phyloP scores from a whole-genome alignment of 2,888 invertebrate species.

The Pimpla rufipes region DNA sequence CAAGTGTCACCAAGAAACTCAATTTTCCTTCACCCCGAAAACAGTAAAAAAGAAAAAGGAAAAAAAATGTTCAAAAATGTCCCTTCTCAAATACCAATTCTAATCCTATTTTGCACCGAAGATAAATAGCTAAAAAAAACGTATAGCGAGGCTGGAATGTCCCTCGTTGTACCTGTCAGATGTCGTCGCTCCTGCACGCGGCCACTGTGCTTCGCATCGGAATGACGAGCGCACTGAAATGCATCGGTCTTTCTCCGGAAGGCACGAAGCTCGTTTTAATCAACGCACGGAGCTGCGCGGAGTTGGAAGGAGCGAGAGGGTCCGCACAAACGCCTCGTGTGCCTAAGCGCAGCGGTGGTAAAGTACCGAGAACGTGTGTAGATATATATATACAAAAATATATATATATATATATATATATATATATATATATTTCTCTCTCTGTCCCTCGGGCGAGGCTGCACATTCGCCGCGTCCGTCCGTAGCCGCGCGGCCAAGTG shows the following conservation, averaged over 20 bases:
- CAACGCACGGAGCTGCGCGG: conserved; percentile 46
- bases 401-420: not conserved
- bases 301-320: conserved; percentile 16
- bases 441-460: conserved; percentile 42
- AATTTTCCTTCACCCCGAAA: too few relatives aligned
- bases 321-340: not conserved
- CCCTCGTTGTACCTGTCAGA: conserved; percentile 65
- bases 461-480: conserved; percentile 10
- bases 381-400: not conserved
- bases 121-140: conserved; percentile 3
- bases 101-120: too few relatives aligned
- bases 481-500: conserved; percentile 19
- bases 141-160: conserved; percentile 41
- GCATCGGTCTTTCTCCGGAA: conserved; percentile 69
- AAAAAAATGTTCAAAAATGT: too few relatives aligned
- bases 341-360: conserved; percentile 1
- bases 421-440: not conserved
- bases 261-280: conserved; percentile 67
- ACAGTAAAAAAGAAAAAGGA: too few relatives aligned
- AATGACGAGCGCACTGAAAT: conserved; percentile 65
- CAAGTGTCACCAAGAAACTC: too few relatives aligned
- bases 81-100: too few relatives aligned
- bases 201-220: conserved; percentile 65
- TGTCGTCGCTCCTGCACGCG: conserved; percentile 64
- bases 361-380: conserved; percentile 38